These are phyloP conservation scores for Geopemphigus sp. DNA, from an alignment of 1,140 invertebrate species.

Conservation along the genomic window DNA sequence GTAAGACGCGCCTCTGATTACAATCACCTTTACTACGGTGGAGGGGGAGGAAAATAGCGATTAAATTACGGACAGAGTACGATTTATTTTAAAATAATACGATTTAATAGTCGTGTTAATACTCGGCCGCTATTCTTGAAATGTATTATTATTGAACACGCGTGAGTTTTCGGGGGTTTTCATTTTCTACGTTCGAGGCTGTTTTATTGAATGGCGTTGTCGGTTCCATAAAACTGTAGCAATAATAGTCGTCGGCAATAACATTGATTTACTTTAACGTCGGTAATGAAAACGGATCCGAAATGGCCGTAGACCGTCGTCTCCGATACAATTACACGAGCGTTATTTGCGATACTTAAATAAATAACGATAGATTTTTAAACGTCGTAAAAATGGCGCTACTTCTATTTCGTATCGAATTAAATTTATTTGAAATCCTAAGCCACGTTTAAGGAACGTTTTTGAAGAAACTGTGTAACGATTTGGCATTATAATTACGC, in stretches of 20 bases:
- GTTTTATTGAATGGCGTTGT: not conserved
- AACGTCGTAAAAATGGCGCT: not conserved
- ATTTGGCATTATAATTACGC: too few species aligned
- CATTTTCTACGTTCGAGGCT: not conserved
- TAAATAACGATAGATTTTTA: not conserved
- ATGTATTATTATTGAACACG: not conserved
- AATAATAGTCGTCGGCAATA: not conserved
- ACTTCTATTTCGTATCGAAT: not conserved
- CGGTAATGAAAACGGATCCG: constrained; percentile 3
- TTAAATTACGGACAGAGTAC: too few species aligned
- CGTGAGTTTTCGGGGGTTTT: constrained; percentile 2
- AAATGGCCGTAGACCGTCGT: not conserved
- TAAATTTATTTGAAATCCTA: too few species aligned
- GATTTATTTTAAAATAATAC: too few species aligned
- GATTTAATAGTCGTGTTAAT: too few species aligned
- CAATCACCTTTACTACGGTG: too few species aligned
- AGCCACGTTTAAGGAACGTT: too few species aligned
- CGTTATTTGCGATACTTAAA: not conserved
- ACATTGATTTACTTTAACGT: constrained; percentile 24
- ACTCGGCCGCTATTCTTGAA: too few species aligned
- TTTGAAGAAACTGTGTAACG: too few species aligned
- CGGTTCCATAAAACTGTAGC: not conserved
- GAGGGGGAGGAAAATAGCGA: too few species aligned
- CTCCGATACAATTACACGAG: not conserved
- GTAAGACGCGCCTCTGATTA: too few species aligned